Percentiles rank a stretch among this genome's conserved stretches.
Evolutionary conservation across 64 coral and sea anemone species (phyloP).

Genomic region (Cladopsammia gracilis): DNA sequence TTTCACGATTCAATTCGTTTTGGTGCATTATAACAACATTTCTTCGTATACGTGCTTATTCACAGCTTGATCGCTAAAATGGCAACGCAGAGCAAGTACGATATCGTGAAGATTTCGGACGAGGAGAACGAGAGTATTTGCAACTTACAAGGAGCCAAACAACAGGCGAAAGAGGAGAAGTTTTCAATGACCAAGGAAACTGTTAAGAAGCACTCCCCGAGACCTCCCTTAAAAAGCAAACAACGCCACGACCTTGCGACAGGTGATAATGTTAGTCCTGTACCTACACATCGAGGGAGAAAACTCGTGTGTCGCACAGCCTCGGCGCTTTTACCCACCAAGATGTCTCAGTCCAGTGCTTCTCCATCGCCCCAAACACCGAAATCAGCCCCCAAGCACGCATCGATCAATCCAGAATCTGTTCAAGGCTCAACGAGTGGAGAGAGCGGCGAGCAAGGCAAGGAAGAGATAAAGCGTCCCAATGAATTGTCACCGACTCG

Average conservation of each 20-base stretch:
- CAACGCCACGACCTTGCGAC: background rate
- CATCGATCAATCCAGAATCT: background rate
- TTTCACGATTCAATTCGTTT: too few species aligned
- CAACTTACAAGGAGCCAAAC: background rate
- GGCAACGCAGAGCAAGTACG: background rate
- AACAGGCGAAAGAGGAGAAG: background rate
- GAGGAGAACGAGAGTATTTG: background rate
- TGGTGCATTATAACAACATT: too few species aligned
- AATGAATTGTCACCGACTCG: background rate
- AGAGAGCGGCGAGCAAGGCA: background rate
- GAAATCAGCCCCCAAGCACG: background rate
- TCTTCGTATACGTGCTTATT: too few species aligned
- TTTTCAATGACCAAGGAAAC: background rate
- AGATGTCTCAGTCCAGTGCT: background rate
- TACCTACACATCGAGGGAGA: background rate
- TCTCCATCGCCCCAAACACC: background rate
- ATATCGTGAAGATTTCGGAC: background rate
- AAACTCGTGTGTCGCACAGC: background rate
- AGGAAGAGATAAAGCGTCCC: background rate
- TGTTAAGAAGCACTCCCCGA: background rate
- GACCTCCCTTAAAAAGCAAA: background rate
- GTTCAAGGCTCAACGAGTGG: background rate
- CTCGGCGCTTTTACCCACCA: background rate
- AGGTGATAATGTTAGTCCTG: background rate
- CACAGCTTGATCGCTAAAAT: background rate